Percentiles rank a stretch among this genome's conserved stretches.
Conservation (phyloP, 2,113 vertebrate genomes). For the Scartelaos histophorus region DNA sequence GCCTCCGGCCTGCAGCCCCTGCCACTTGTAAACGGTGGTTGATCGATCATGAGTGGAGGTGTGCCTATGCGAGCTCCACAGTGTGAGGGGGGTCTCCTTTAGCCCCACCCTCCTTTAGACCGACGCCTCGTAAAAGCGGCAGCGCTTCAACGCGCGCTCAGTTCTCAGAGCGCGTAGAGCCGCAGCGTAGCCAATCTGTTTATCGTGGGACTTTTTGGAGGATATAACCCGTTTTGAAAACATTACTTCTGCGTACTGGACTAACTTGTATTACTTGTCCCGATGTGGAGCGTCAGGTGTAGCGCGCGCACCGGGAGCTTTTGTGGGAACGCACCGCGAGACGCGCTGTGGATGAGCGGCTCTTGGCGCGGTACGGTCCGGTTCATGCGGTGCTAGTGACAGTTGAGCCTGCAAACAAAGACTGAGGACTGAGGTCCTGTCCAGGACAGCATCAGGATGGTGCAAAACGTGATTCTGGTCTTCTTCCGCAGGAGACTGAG, state of each 20-base stretch:
- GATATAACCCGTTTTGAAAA: background rate
- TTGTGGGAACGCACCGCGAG: conserved; percentile 47
- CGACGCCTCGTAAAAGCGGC: conserved; percentile 50
- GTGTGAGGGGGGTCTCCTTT: conserved; percentile 58
- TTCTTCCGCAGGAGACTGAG: conserved; percentile 98
- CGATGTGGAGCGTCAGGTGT: conserved; percentile 65
- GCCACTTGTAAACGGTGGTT: background rate
- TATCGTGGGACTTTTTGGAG: background rate
- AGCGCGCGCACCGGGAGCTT: conserved; percentile 10
- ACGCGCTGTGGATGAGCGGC: conserved; percentile 57
- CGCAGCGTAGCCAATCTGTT: background rate
- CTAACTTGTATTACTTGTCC: conserved; percentile 32
- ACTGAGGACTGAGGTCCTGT: background rate
- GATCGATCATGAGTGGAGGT: background rate
- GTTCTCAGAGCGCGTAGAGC: conserved; percentile 24
- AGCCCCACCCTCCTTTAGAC: conserved; percentile 55
- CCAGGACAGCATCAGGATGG: conserved; percentile 73
- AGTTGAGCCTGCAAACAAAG: background rate
- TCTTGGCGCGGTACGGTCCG: conserved; percentile 39
- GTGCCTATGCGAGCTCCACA: background rate
- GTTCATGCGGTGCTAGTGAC: conserved; percentile 33
- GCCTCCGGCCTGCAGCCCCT: background rate
- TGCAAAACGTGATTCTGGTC: conserved; percentile 96
- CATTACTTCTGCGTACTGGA: background rate
- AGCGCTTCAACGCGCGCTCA: conserved; percentile 34